Evolutionary conservation across 2,888 invertebrate species (phyloP).

Genomic region (Erpobdella octoculata): DNA sequence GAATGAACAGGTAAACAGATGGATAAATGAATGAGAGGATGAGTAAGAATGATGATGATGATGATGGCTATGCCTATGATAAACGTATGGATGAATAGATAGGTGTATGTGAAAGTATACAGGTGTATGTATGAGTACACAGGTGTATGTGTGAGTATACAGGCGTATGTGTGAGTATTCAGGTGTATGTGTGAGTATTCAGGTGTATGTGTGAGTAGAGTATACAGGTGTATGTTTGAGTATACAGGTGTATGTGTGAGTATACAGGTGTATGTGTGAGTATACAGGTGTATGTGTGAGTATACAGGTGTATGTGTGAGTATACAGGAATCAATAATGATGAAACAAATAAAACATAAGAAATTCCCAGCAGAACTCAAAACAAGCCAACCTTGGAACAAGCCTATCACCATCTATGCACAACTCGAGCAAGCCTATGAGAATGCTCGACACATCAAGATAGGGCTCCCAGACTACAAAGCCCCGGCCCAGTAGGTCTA

Average conservation of each 20-base stretch:
- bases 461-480: slow-evolving; percentile 99
- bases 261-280: too few relatives aligned
- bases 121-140: too few relatives aligned
- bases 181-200: too few relatives aligned
- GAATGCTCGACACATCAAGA: slow-evolving; percentile 78
- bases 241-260: too few relatives aligned
- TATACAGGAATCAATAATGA: too few relatives aligned
- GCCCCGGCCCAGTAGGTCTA: slow-evolving; percentile 90
- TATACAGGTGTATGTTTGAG: too few relatives aligned
- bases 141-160: too few relatives aligned
- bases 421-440: slow-evolving; percentile 68
- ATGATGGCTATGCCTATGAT: background rate
- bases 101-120: background rate
- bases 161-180: too few relatives aligned
- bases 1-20: background rate
- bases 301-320: too few relatives aligned
- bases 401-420: slow-evolving; percentile 51
- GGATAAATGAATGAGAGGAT: background rate
- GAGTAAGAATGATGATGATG: background rate
- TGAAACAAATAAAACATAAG: background rate
- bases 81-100: background rate
- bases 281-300: too few relatives aligned
- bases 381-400: slow-evolving; percentile 45
- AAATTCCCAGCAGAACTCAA: background rate
- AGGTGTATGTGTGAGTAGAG: too few relatives aligned